Conservation (phyloP, 2,113 vertebrate species). For the Myrmophylax atrothorax region DNA sequence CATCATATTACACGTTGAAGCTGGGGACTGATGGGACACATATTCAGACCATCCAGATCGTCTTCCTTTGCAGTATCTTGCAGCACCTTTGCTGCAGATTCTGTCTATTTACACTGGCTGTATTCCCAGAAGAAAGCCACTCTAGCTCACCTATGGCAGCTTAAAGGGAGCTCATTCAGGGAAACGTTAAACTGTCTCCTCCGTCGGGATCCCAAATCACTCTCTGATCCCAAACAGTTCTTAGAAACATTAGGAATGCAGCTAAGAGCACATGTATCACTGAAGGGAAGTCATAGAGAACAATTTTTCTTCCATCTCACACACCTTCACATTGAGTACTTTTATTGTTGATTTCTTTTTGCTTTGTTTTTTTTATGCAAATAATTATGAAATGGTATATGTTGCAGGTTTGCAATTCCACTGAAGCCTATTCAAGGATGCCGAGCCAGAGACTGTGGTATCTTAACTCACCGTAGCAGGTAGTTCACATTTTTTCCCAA, state of each 20-base stretch:
- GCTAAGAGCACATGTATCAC: background rate
- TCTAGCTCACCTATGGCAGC: background rate
- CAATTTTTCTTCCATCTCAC: background rate
- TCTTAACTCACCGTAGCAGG: background rate
- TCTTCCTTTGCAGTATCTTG: background rate
- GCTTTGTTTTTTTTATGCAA: background rate
- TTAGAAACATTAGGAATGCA: background rate
- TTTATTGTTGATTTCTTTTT: background rate
- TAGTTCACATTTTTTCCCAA: background rate
- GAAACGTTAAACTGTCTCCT: background rate
- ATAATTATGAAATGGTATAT: background rate
- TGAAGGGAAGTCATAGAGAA: background rate
- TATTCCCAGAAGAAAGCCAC: slow-evolving; percentile 21
- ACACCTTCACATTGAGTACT: background rate
- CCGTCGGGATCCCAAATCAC: background rate
- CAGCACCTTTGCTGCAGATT: background rate
- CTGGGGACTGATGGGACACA: background rate
- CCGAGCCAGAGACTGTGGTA: background rate
- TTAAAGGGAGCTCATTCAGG: slow-evolving; percentile 4
- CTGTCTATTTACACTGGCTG: background rate
- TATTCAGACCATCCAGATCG: background rate
- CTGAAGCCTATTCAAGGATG: background rate
- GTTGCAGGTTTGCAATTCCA: background rate
- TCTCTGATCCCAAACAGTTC: background rate
- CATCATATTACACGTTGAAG: background rate